Base-by-base conservation (phyloP, 2,113 vertebrate species). In the Thunnus maccoyii region DNA sequence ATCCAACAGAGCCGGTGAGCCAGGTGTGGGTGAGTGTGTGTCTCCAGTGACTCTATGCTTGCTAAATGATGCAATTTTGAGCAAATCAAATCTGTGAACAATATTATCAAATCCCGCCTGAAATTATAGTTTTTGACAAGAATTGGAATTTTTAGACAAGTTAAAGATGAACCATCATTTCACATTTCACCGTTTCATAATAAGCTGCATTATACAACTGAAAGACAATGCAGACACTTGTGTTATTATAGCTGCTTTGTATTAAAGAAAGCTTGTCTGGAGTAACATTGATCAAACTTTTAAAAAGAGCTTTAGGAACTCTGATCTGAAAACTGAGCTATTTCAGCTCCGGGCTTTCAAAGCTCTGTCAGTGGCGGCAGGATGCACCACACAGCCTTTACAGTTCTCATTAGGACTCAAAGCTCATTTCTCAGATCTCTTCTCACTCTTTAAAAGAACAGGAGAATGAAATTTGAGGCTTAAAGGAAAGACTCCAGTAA, bases 361-460 rank as follows among this genome's bases (percentile, higher is more conserved):
- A 78, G 73, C 70, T 75, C 66, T 66, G 87, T 86, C 73, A 75
- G 71, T n/a, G 41, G 67, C 71, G 65, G 66, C 54, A 80, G 71
- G 67, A 84, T 44, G 56, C 63, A 57, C 44, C 30, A 60, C 16
- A 0, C 52, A 79, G 72, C 47, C 22, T 60, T 84, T 66, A 70
- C 50, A 83, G 46, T 77, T 79, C 62, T 80, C 83, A 82, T 85
- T 87, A 86, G 52, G 32, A 68, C 83, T 82, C 69, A 64, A 66
- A 86, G 80, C 56, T 15, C 5, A 57, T 80, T 86, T 52, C 80
- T 92, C 73, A 89, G 87, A 91, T 90, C 78, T 67, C 16, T 57
- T 75, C 82, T 83, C 54, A 18, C 69, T 86, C 54, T 80, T 47
- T 77, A 57, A 67, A 22, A 85, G 73, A 65, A 75, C 44, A 82